Evolutionary conservation across 1,140 invertebrate genomes (phyloP).

Genomic region (Megalopta genalis): DNA sequence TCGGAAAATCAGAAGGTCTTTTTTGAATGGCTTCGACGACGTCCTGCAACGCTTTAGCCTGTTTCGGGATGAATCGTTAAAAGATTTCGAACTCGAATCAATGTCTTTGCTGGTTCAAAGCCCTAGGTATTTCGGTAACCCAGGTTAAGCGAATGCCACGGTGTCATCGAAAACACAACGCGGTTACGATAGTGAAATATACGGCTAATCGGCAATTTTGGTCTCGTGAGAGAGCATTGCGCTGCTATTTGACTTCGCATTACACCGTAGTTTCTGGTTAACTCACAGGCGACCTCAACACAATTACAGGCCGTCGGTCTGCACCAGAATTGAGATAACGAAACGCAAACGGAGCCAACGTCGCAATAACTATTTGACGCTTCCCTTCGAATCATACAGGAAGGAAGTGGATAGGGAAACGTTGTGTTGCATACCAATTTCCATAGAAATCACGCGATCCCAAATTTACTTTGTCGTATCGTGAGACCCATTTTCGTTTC

Average conservation of each 20-base stretch:
- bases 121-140: too few species aligned
- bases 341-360: constrained; percentile 47
- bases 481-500: too few species aligned
- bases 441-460: neutral
- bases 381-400: constrained; percentile 73
- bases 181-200: too few species aligned
- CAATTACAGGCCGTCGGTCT: constrained; percentile 29
- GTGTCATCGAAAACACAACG: neutral
- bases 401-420: constrained; percentile 76
- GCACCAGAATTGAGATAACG: constrained; percentile 56
- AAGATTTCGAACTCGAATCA: too few species aligned
- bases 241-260: constrained; percentile 22
- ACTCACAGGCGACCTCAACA: constrained; percentile 19
- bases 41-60: neutral
- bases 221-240: constrained; percentile 37
- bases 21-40: neutral
- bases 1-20: neutral
- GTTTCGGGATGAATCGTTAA: neutral
- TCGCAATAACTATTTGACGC: constrained; percentile 57
- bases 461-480: neutral
- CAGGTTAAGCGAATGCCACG: too few species aligned
- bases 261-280: constrained; percentile 11
- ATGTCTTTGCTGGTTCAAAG: too few species aligned
- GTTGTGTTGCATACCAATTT: constrained; percentile 74
- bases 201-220: constrained; percentile 37